Conservation (phyloP, 2,888 invertebrate species). For the Synanthedon andrenaeformis region DNA sequence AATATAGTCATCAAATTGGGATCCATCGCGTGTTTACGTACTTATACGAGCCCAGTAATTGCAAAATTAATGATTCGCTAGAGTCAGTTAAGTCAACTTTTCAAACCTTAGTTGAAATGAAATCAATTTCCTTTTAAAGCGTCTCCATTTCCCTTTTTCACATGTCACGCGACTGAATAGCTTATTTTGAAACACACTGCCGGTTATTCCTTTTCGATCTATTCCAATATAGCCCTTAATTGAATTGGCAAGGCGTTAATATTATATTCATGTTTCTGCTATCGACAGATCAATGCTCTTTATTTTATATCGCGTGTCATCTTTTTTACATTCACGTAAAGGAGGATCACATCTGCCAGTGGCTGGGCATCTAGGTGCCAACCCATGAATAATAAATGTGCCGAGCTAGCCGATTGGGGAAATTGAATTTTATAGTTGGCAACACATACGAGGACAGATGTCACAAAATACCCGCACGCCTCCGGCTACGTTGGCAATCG, state of each 20-base stretch:
- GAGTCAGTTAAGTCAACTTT: not conserved
- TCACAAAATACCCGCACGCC: constrained; percentile 62
- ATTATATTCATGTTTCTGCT: constrained; percentile 44
- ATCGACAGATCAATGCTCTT: constrained; percentile 40
- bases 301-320: constrained; percentile 34
- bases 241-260: constrained; percentile 33
- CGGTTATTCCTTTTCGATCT: constrained; percentile 21
- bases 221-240: constrained; percentile 29
- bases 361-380: constrained; percentile 61
- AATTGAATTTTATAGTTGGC: constrained; percentile 70
- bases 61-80: not conserved
- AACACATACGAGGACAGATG: constrained; percentile 69
- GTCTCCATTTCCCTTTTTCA: constrained; percentile 4
- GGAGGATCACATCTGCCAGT: constrained; percentile 68
- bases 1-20: too few species aligned
- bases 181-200: constrained; percentile 22
- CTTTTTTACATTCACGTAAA: constrained; percentile 66
- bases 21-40: too few species aligned
- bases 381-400: constrained; percentile 70
- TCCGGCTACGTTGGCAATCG: constrained; percentile 56
- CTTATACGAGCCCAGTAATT: not conserved
- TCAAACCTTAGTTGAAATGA: constrained; percentile 13
- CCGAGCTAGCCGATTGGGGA: constrained; percentile 66
- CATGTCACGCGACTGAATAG: constrained; percentile 40
- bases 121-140: constrained; percentile 1